Base-by-base conservation (phyloP, 2,113 vertebrate genomes). In the Gallinago undulata region DNA sequence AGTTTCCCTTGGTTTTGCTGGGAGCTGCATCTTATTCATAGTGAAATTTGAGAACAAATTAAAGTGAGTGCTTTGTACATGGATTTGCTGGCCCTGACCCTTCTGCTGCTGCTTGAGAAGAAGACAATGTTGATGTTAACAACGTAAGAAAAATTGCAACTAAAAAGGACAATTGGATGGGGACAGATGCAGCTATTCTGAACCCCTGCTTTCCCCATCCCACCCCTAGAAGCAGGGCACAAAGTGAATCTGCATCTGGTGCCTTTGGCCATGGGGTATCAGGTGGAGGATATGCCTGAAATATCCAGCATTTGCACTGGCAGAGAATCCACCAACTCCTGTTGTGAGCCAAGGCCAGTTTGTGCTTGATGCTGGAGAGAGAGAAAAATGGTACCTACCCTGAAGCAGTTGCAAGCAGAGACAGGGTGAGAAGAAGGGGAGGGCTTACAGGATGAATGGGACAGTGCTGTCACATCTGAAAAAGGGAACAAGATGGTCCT, bases 1-100 rank as follows among this genome's bases (percentile, higher is more conserved):
- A 96, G 57, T 72, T 56, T 92, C 45, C 84, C 63, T 94, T 90
- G 55, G 74, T 91, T 94, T 96, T 56, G 12, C 75, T 87, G 50
- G n/a, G 56, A 92, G 25, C 76, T 89, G 57, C 75, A 75, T 91
- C 84, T 92, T 83, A 92, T 93, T 92, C 35, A 53, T 8, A 77
- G 56, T 25, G 41, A 95, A 86, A 73, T 93, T 89, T 47, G 31
- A 87, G 81, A 87, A 84, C 82, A 96, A 95, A 95, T 91, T 84
- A 96, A 90, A 87, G 27, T 19, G 60, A 63, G 56, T 37, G 39
- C 39, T 92, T 92, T 91, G 74, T 88, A 56, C n/a, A n/a, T 63
- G 81, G 72, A 89, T 94, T 93, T 95, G 15, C 63, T 89, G 56
- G 57, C 45, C 53, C 77, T 87, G 75, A 89, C 78, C 56, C 79